Evolutionary conservation across 2,888 invertebrate species (phyloP), one percentile per base, ranked within the genome.

Genomic region (Geotrupes spiniger): DNA sequence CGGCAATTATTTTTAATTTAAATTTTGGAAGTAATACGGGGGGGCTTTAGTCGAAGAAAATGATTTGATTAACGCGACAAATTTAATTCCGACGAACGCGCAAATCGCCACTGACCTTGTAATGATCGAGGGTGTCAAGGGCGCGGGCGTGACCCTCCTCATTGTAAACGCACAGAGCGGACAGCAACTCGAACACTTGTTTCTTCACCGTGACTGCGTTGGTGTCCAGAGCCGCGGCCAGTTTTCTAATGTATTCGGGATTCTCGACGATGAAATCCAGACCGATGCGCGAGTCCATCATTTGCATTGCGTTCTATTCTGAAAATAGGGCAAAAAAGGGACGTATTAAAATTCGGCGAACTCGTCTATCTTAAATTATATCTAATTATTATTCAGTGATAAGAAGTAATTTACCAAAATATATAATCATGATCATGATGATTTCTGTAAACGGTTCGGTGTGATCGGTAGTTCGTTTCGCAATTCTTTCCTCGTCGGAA

Each of bases 211-310:
- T 87, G 43, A 85, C 84, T 69, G 92, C 93, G 60, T 84, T 87
- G 31, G 94, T 92, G 71, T 93, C 92, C 74, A 96, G 80, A 60
- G 95, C 96, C 74, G 91, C 88, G 42, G 93, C 92, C 65, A 95
- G 83, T 75, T 94, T 93, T 63, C 84, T 83, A 63, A 90, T 88
- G 75, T 93, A 93, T 74, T 93, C 93, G 58, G 89, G 89, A 76
- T 93, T 92, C 75, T 93, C 91, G 61, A 94, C 92, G 72, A 95
- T 92, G 75, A 92, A 92, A 78, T 93, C 92, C 74, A 95, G 81
- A 63, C 94, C 94, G 73, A 92, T 88, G 67, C 91, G 85, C 70
- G 92, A 89, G 79, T 94, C 94, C 91, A 94, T 70, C 52, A 58
- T 62, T 53, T 59, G 59, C 61, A 61, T 59, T 52, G 51, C 53